Conservation (phyloP, 2,113 vertebrate species). For the Oreochromis aureus region DNA sequence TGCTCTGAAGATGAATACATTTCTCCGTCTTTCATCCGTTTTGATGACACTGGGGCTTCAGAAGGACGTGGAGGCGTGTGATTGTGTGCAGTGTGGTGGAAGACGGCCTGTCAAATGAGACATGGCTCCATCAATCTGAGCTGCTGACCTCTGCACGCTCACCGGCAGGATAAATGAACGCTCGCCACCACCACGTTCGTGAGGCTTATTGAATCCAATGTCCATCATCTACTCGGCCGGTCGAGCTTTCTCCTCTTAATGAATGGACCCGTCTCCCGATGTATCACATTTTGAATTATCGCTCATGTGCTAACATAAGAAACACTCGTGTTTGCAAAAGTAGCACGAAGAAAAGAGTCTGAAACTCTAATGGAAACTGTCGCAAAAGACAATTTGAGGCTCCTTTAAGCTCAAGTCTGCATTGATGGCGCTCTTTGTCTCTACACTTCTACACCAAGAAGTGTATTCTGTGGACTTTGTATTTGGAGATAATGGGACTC, state of each 20-base stretch:
- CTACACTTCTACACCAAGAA: constrained; percentile 22
- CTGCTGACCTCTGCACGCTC: constrained; percentile 32
- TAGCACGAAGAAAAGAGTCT: background rate
- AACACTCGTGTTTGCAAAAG: background rate
- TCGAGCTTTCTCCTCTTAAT: background rate
- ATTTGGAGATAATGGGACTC: constrained; percentile 46
- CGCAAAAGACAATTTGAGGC: constrained; percentile 1
- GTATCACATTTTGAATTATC: constrained; percentile 4
- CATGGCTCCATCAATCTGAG: constrained; percentile 56
- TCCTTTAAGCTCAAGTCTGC: constrained; percentile 30
- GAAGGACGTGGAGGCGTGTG: constrained; percentile 2
- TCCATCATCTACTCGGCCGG: background rate
- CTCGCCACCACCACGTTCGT: background rate
- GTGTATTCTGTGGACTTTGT: constrained; percentile 55
- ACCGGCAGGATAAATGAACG: constrained; percentile 25
- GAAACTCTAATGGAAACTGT: constrained; percentile 19
- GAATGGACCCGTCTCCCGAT: background rate
- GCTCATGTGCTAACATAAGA: background rate
- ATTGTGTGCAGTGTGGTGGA: constrained; percentile 55
- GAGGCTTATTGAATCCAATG: constrained; percentile 18
- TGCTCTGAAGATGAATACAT: background rate
- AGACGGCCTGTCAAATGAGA: constrained; percentile 61
- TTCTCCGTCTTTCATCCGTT: background rate
- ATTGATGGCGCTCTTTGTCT: constrained; percentile 45
- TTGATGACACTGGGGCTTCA: constrained; percentile 15